Evolutionary conservation across 1,140 invertebrate genomes (phyloP).

Genomic region (Drosophila pseudoananassae): DNA sequence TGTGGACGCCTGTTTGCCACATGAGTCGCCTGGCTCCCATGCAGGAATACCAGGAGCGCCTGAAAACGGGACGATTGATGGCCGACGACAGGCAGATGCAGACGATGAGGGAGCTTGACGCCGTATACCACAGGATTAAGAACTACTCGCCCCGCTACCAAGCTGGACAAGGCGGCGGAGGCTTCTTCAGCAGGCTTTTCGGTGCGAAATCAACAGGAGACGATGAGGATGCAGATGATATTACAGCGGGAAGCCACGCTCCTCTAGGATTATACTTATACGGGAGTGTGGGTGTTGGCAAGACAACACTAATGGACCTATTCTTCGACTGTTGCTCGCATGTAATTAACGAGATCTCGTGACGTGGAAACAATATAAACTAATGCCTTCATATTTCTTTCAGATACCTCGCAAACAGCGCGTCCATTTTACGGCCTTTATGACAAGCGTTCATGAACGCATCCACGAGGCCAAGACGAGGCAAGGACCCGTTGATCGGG

Average conservation of each 20-base stretch:
- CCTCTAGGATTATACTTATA: constrained; percentile 93
- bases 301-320: constrained; percentile 99
- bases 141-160: constrained; percentile 86
- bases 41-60: constrained; percentile 86
- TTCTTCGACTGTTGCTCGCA: constrained; percentile 92
- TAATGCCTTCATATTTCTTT: neutral
- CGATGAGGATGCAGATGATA: constrained; percentile 44
- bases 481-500: constrained; percentile 86
- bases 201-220: constrained; percentile 47
- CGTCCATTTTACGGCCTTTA: constrained; percentile 99
- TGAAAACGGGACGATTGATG: constrained; percentile 87
- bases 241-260: constrained; percentile 72
- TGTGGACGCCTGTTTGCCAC: constrained; percentile 34
- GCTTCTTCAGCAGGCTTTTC: constrained; percentile 84
- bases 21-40: constrained; percentile 83
- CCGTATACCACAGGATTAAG: constrained; percentile 88
- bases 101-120: constrained; percentile 89
- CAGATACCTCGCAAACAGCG: constrained; percentile 89
- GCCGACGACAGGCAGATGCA: constrained; percentile 89
- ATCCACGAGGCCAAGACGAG: constrained; percentile 92
- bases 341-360: constrained; percentile 83
- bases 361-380: neutral
- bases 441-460: constrained; percentile 96
- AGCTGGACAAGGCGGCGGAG: constrained; percentile 60
- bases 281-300: constrained; percentile 95